These are phyloP conservation scores for Embiotoca jacksoni DNA, from an alignment of 2,113 vertebrate species.

Conservation along the genomic window DNA sequence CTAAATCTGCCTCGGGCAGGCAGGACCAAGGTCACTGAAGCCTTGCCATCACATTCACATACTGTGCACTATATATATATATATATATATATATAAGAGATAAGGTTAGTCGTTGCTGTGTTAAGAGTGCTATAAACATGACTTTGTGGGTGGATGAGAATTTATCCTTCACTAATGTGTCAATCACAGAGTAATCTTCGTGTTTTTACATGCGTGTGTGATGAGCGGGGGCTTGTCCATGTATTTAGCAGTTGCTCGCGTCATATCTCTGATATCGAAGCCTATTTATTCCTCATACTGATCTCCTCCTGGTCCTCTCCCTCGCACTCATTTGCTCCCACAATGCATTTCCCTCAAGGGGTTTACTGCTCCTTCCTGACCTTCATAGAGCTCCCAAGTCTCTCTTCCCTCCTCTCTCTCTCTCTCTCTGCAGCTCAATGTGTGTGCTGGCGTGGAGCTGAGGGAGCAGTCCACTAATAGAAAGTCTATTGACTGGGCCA, in stretches of 20 bases:
- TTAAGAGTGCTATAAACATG: not conserved
- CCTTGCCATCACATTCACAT: constrained; percentile 44
- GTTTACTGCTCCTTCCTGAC: constrained; percentile 64
- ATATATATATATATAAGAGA: constrained; percentile 1
- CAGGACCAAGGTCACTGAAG: constrained; percentile 65
- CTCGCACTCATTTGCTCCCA: constrained; percentile 18
- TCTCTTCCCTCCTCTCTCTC: constrained; percentile 26
- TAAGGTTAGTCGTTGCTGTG: constrained; percentile 1
- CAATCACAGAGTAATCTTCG: constrained; percentile 14
- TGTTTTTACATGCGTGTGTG: constrained; percentile 10
- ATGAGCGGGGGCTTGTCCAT: constrained; percentile 5
- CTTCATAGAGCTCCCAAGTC: constrained; percentile 61
- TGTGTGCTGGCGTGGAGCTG: constrained; percentile 64
- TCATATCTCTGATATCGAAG: constrained; percentile 54
- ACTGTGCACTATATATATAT: constrained; percentile 5
- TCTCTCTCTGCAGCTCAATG: constrained; percentile 11
- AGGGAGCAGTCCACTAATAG: constrained; percentile 77
- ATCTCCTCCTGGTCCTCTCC: constrained; percentile 59
- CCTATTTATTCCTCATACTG: constrained; percentile 75
- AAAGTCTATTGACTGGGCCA: constrained; percentile 81
- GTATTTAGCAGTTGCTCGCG: constrained; percentile 41
- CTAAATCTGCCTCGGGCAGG: constrained; percentile 55
- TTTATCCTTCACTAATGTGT: constrained; percentile 12
- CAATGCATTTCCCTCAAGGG: constrained; percentile 47
- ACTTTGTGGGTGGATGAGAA: constrained; percentile 16